Base-by-base conservation (phyloP, 2,797 vertebrate species). In the Heliangelus exortis region DNA sequence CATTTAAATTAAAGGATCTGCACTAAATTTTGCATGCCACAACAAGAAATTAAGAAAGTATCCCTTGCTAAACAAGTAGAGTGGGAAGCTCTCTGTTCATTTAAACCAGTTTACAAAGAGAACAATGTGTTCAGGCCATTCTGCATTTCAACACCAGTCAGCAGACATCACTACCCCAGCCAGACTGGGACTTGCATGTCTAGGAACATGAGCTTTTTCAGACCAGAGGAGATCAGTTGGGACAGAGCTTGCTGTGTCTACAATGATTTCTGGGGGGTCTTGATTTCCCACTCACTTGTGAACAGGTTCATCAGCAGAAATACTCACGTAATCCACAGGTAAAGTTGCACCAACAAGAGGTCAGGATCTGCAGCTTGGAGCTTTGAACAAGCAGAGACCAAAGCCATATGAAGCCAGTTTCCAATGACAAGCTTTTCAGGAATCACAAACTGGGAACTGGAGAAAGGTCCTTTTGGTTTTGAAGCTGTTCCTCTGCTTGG, bases 1-100 rank as follows among this genome's bases (percentile, higher is more conserved):
- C 97, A 97, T 96, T 97, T 97, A 97, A 97, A 97, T 97, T 97
- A 97, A 97, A 97, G 93, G 93, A 96, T 95, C 95, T 87, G 94
- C 88, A 94, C 94, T 98, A 98, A 98, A 97, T 98, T 96, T 96
- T 94, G 61, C 89, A 59, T 91, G 96, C 92, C 97, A 97, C 93
- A 96, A 96, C 96, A 96, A 95, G 95, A 97, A 97, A 98, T 97
- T 97, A 97, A 97, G 93, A 97, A 94, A 94, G 68, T 71, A 26
- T 95, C 96, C 81, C 93, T 95, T 94, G 94, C 83, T 96, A 95
- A 95, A 84, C 55, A 90, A 84, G 79, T 78, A 84, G 65, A 80
- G 48, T 68, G 87, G 69, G 77, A 89, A 84, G 45, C 6, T 17
- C 61, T 54, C 57, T 33, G 41, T 58, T 69, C n/a, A n/a, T 34